Conservation (phyloP, 2,113 vertebrate species). For the Odobenus rosmarus region DNA sequence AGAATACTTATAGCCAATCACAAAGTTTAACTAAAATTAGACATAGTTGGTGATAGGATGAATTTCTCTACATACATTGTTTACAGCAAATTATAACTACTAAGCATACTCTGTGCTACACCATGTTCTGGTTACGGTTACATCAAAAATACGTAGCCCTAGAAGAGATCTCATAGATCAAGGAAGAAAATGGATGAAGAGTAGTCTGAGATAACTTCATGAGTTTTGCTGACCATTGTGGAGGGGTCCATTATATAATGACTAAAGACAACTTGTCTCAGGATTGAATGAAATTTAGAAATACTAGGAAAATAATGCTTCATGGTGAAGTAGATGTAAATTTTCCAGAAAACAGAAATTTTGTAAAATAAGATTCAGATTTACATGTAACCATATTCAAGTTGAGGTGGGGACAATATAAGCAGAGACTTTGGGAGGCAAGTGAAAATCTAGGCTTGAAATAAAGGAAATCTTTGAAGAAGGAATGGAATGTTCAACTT, state of each 20-base stretch:
- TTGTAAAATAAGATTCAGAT: background rate
- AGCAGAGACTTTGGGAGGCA: background rate
- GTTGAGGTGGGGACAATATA: background rate
- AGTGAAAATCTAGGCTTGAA: background rate
- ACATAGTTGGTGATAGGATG: background rate
- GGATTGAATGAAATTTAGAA: background rate
- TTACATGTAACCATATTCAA: background rate
- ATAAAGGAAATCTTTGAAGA: background rate
- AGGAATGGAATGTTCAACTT: background rate
- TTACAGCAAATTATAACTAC: background rate
- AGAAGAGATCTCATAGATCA: background rate
- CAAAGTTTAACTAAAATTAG: constrained; percentile 8
- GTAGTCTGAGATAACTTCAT: background rate
- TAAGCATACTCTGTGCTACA: background rate
- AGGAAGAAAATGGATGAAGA: background rate
- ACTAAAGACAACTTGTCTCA: background rate
- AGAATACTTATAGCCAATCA: background rate
- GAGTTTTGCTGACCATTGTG: background rate
- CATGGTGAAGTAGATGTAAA: background rate
- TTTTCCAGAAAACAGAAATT: background rate
- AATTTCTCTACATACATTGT: background rate
- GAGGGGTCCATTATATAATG: background rate
- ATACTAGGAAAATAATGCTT: background rate
- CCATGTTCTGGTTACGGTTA: background rate
- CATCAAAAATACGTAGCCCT: background rate